Percentiles rank a stretch among this genome's conserved stretches.
These are phyloP conservation scores for Agonopterix alstromeriana DNA, from an alignment of 2,888 invertebrate genomes.

Conservation along the genomic window DNA sequence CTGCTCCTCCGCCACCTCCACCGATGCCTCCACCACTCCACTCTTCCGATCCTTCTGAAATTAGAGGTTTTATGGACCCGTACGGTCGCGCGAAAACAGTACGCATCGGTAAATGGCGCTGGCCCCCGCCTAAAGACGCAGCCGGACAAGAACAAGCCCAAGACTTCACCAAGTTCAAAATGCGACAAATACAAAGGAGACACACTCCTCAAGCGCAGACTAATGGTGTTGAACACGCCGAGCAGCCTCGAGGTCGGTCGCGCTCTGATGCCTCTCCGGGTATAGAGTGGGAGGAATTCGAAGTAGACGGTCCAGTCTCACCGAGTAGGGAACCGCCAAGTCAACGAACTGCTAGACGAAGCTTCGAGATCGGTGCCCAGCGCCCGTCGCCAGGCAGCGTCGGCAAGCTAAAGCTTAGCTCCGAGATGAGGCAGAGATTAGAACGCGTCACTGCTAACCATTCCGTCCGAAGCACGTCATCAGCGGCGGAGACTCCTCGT, in stretches of 20 bases:
- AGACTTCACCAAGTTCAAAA: constrained; percentile 91
- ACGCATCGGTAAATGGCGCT: constrained; percentile 95
- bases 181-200: constrained; percentile 88
- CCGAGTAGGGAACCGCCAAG: constrained; percentile 59
- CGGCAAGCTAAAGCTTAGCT: constrained; percentile 92
- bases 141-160: constrained; percentile 82
- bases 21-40: constrained; percentile 93
- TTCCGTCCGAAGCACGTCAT: constrained; percentile 87
- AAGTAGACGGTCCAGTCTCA: constrained; percentile 78
- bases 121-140: constrained; percentile 92
- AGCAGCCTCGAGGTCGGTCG: constrained; percentile 56
- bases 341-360: constrained; percentile 70
- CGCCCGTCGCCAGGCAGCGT: constrained; percentile 91
- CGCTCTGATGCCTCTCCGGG: constrained; percentile 69
- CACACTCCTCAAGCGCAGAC: constrained; percentile 83
- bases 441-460: constrained; percentile 94
- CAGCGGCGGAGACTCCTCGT: constrained; percentile 82
- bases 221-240: constrained; percentile 51
- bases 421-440: constrained; percentile 92
- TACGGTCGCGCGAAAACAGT: constrained; percentile 96
- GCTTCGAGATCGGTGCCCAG: constrained; percentile 89
- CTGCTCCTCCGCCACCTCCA: constrained; percentile 89
- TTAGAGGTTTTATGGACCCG: constrained; percentile 90
- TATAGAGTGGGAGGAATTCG: constrained; percentile 92
- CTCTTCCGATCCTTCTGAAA: constrained; percentile 87